These are phyloP conservation scores for Acanthosepion pharaonis DNA, from an alignment of 2,888 invertebrate genomes.

Conservation along the genomic window DNA sequence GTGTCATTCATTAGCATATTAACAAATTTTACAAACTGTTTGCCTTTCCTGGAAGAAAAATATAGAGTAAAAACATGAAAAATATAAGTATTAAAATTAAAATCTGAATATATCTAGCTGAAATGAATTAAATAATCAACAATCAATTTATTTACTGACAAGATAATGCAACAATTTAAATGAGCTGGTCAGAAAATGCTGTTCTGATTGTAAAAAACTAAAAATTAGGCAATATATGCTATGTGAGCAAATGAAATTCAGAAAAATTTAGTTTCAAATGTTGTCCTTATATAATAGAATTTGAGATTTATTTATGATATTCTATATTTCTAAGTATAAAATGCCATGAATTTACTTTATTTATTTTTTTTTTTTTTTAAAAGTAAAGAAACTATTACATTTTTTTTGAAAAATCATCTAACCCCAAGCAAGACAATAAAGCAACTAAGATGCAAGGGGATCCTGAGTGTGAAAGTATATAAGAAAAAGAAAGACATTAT, in stretches of 20 bases:
- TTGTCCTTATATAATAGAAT: no score
- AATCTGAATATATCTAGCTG: not conserved
- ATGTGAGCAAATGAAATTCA: not conserved
- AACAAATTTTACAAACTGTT: slow-evolving; percentile 90
- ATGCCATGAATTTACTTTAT: no score
- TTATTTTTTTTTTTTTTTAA: no score
- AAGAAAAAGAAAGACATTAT: no score
- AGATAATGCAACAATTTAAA: not conserved
- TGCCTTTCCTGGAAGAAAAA: slow-evolving; percentile 63
- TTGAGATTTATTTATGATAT: no score
- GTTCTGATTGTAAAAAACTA: not conserved
- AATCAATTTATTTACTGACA: no score
- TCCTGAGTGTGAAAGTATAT: no score
- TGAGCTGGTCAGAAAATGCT: not conserved
- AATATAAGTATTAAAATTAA: not conserved
- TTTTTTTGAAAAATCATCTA: no score
- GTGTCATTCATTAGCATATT: slow-evolving; percentile 99
- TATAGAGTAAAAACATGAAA: not conserved
- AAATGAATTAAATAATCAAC: not conserved
- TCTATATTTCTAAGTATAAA: no score
- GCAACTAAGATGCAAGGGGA: no score
- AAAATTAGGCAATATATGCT: not conserved
- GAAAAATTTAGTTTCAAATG: not conserved
- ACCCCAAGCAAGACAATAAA: no score
- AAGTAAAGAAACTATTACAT: no score